A percentile compares a stretch with the other conserved stretches of the same genome.
phyloP scores from a whole-genome alignment of 2,888 invertebrate species.

The Rhodophaea formosa region DNA sequence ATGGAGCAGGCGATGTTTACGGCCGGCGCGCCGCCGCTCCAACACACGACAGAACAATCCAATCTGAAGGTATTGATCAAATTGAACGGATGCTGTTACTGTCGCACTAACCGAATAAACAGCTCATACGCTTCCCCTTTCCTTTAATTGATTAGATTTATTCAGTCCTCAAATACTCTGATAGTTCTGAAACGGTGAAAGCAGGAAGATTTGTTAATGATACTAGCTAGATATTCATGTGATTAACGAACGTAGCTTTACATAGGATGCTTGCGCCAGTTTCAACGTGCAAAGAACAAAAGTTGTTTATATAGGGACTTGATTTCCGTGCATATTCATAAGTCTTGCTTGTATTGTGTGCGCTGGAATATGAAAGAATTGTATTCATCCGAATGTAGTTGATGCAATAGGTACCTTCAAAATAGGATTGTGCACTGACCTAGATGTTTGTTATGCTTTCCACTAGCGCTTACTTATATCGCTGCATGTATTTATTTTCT shows the following conservation, averaged over 20 bases:
- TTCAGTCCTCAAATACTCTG: not conserved
- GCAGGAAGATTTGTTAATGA: not conserved
- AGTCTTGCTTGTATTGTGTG: conserved; percentile 22
- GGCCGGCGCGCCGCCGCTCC: conserved; percentile 44
- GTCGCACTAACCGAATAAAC: conserved; percentile 22
- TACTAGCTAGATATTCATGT: not conserved
- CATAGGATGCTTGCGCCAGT: not conserved
- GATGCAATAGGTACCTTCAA: conserved; percentile 27
- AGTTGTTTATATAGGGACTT: conserved; percentile 1
- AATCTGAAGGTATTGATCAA: conserved; percentile 65
- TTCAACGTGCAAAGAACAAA: not conserved
- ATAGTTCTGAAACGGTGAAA: not conserved
- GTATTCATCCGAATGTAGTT: conserved; percentile 26
- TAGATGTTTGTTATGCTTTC: conserved; percentile 40
- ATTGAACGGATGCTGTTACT: conserved; percentile 41
- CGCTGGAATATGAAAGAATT: conserved; percentile 27
- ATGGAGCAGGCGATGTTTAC: conserved; percentile 71
- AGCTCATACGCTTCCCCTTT: conserved; percentile 4
- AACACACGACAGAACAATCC: conserved; percentile 59
- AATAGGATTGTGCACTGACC: conserved; percentile 40
- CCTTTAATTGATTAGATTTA: conserved; percentile 18
- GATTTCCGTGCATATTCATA: conserved; percentile 20
- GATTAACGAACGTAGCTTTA: not conserved
- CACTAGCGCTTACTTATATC: conserved; percentile 34
- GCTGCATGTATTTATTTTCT: conserved; percentile 24